Base-by-base conservation (phyloP, 1,140 invertebrate species). In the Drosophila simulans region DNA sequence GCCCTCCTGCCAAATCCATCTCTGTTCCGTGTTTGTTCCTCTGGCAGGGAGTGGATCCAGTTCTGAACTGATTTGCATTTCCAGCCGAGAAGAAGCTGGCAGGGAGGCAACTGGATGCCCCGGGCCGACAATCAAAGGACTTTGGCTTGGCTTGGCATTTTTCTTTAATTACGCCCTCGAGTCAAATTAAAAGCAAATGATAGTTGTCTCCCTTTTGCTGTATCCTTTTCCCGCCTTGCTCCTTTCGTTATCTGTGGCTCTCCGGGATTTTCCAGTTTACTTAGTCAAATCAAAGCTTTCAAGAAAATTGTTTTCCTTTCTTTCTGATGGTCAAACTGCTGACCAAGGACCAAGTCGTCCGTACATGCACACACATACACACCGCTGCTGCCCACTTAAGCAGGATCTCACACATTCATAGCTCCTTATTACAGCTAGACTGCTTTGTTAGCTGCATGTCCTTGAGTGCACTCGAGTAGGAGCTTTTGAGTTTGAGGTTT, bases 171-270 rank as follows among this genome's bases (percentile, higher is more conserved):
- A 88, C 84, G 79, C 83, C 83, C 83, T 77, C 56, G 66, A 88
- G 83, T 77, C 84, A 83, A 88, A 88, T 88, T 89, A 88, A 88
- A 88, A 88, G 79, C 83, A 83, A 83, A 83, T 89, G 83, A 86
- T 83, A 86, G 83, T 51, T 59, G 53, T 72, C 59, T 62, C 43
- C 57, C 62, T 55, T 69, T 52, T 42, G 54, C 37, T 27, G 68
- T 55, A 52, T 70, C 58, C 57, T 48, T 63, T 66, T 31, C 10
- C 13, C 39, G 25, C 39, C 37, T 62, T 22, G 48, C 25, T 27
- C 43, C 52, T 43, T 34, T 51, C 31, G 31, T 22, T 57, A 53
- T 74, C 31, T 69, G 68, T 60, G 54, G 63, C 77, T 65, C 84
- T 55, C 37, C 55, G 55, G 71, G 74, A 58, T 88, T 81, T 66